Evolutionary conservation across 2,797 vertebrate genomes (phyloP).

Genomic region (Oreortyx pictus): DNA sequence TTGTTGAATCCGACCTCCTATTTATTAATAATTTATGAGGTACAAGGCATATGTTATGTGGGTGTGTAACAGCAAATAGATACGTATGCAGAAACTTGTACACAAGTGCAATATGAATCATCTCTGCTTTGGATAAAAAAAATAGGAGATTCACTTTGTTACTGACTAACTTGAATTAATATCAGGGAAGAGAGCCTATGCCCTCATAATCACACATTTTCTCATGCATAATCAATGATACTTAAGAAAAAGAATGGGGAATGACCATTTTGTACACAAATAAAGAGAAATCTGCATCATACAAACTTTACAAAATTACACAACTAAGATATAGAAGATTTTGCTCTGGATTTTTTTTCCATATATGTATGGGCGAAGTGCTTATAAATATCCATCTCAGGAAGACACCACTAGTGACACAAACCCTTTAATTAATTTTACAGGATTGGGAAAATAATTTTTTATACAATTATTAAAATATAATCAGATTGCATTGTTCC

Average conservation of each 20-base stretch:
- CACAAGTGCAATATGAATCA: neutral
- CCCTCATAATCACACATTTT: neutral
- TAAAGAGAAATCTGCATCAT: neutral
- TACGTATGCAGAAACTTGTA: neutral
- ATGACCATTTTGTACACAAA: neutral
- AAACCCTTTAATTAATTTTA: neutral
- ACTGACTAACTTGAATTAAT: neutral
- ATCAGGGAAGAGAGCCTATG: neutral
- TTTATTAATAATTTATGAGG: constrained; percentile 55
- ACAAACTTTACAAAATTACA: neutral
- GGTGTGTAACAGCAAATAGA: neutral
- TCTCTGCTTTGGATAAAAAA: neutral
- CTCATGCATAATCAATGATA: neutral
- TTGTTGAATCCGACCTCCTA: constrained; percentile 5
- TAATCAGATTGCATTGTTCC: neutral
- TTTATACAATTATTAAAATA: neutral
- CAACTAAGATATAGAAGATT: neutral
- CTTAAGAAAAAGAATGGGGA: neutral
- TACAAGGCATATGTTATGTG: neutral
- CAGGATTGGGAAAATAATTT: neutral
- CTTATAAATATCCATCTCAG: neutral
- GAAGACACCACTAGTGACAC: neutral
- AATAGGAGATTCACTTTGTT: neutral
- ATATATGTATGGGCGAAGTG: neutral
- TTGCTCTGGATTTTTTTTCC: neutral